Conservation (phyloP, 1,140 invertebrate species). For the Calephelis nemesis region DNA sequence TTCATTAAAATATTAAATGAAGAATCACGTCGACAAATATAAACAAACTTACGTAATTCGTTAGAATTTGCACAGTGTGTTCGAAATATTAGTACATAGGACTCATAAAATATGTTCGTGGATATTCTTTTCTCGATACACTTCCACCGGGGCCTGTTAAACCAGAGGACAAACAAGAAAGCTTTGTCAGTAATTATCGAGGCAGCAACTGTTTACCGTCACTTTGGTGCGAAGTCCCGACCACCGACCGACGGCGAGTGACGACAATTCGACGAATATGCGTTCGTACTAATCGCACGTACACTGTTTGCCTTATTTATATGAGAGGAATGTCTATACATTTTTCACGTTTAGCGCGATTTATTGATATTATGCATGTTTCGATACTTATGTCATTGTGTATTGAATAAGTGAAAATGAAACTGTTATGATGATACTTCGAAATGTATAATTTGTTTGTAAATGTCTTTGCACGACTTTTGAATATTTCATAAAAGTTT, state of each 20-base stretch:
- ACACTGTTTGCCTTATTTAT: slow-evolving; percentile 43
- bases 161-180: slow-evolving; percentile 51
- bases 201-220: slow-evolving; percentile 66
- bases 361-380: slow-evolving; percentile 21
- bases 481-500: too few relatives aligned
- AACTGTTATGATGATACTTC: too few relatives aligned
- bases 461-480: too few relatives aligned
- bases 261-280: slow-evolving; percentile 67
- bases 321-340: slow-evolving; percentile 48
- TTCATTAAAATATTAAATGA: not conserved
- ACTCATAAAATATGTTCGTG: slow-evolving; percentile 38
- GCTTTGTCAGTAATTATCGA: slow-evolving; percentile 72
- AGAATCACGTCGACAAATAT: not conserved
- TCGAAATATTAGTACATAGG: slow-evolving; percentile 28
- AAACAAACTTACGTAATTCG: not conserved
- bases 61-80: slow-evolving; percentile 22
- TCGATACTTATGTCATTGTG: not conserved
- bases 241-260: slow-evolving; percentile 56
- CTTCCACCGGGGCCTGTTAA: slow-evolving; percentile 45
- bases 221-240: slow-evolving; percentile 71
- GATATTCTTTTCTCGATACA: slow-evolving; percentile 36
- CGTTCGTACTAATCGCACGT: slow-evolving; percentile 45
- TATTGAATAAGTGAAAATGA: too few relatives aligned
- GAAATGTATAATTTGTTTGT: too few relatives aligned
- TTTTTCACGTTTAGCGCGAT: slow-evolving; percentile 37